Evolutionary conservation across 2,797 vertebrate species (phyloP).

Genomic region (Euthynnus affinis): DNA sequence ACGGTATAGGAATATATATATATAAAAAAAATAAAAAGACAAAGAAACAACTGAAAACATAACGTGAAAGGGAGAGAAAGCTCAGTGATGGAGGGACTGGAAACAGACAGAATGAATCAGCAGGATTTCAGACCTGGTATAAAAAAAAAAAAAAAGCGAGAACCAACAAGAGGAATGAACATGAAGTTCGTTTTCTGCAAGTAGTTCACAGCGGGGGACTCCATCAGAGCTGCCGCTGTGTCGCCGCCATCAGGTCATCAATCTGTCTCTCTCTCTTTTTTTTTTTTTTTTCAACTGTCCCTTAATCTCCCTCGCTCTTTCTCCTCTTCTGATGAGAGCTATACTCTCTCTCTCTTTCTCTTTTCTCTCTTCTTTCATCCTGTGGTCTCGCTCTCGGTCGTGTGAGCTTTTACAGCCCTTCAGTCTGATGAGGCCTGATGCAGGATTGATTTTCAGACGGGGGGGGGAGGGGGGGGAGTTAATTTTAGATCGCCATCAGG

Average conservation of each 20-base stretch:
- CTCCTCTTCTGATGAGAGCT: neutral
- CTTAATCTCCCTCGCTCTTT: neutral
- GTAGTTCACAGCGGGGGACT: slow-evolving; percentile 17
- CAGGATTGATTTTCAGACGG: slow-evolving; percentile 63
- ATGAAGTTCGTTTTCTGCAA: slow-evolving; percentile 30
- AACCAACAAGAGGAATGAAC: slow-evolving; percentile 28
- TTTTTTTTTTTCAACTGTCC: neutral
- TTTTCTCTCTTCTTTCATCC: neutral
- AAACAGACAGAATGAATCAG: slow-evolving; percentile 19
- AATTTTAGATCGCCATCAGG: slow-evolving; percentile 58
- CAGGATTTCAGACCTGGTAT: slow-evolving; percentile 35
- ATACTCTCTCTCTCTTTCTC: no score
- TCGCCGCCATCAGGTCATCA: slow-evolving; percentile 45
- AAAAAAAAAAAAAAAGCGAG: no score
- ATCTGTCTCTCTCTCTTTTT: slow-evolving; percentile 26
- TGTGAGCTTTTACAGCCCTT: slow-evolving; percentile 16
- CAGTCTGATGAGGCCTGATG: slow-evolving; percentile 53
- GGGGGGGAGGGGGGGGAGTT: slow-evolving; percentile 48
- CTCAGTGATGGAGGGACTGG: neutral
- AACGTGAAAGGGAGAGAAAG: neutral
- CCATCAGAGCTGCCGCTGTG: slow-evolving; percentile 44
- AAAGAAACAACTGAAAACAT: neutral
- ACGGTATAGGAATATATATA: neutral
- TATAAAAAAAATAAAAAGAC: no score
- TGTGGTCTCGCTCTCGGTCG: fast-evolving